Base-by-base conservation (phyloP, 2,113 vertebrate species). In the Polypterus senegalus region DNA sequence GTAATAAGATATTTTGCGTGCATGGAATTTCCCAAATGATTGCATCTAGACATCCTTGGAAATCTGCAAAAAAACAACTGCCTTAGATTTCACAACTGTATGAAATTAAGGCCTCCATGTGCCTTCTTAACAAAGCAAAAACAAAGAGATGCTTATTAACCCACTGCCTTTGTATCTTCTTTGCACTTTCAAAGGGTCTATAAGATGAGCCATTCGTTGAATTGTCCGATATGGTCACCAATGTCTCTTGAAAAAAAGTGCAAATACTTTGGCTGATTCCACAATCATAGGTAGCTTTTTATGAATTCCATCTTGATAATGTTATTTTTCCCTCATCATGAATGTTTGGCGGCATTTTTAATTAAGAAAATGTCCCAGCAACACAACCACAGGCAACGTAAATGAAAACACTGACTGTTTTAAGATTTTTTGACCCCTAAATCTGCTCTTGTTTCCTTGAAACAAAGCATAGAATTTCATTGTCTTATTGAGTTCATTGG, bases 1-100 rank as follows among this genome's bases (percentile, higher is more conserved):
- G 93, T 91, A 90, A 86, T 96, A 94, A 92, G 91, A 93, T 94
- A 92, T 85, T 90, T 88, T 90, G 88, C 94, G 93, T 97, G 93
- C 94, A 98, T 92, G 89, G 91, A 90, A 90, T 86, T 87, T 91
- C 86, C 83, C 83, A 76, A 87, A 74, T 89, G 83, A 85, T 88
- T 84, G 75, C 79, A 77, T 89, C 80, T 83, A 80, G 86, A 81
- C 82, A 59, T 72, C 75, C 68, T 55, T 71, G 49, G 53, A 58
- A 58, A 70, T 75, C 65, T 82, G 79, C 88, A 81, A 84, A 84
- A 27, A 27, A 82, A 79, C 71, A 64, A 75, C 78, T 83, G 83
- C 89, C 85, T 91, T 91, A 88, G 83, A 83, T 85, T 89, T 90
- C 89, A 85, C 79, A 82, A 88, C 74, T 74, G 63, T 68, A 86